Percentiles rank a stretch among this genome's conserved stretches.
These are phyloP conservation scores for Leucoraja erinaceus DNA, from an alignment of 2,113 vertebrate genomes.

Conservation along the genomic window DNA sequence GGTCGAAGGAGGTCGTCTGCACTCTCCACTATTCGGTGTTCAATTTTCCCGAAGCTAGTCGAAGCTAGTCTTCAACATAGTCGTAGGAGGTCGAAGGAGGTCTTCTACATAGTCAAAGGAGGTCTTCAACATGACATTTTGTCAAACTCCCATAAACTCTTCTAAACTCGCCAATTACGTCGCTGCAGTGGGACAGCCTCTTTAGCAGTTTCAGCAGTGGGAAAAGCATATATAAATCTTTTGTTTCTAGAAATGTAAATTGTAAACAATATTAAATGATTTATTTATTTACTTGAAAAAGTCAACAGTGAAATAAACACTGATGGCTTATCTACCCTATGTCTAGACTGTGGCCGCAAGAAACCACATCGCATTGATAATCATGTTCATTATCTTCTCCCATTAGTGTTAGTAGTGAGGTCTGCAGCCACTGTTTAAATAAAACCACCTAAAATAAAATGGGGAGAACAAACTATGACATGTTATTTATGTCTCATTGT, in stretches of 20 bases:
- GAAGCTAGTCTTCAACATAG: no score
- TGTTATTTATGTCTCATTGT: not conserved
- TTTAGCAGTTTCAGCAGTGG: not conserved
- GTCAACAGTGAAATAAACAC: not conserved
- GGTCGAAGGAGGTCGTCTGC: no score
- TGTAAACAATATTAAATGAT: not conserved
- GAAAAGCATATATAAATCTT: not conserved
- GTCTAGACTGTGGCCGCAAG: not conserved
- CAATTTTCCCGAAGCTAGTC: no score
- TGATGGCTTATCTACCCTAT: not conserved
- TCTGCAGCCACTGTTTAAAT: not conserved
- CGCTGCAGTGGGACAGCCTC: no score
- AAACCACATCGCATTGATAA: not conserved
- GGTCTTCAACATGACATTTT: no score
- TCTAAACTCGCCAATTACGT: no score
- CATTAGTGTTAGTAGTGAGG: not conserved
- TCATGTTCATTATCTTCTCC: not conserved
- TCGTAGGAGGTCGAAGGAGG: no score
- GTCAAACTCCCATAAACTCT: no score
- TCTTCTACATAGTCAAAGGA: no score
- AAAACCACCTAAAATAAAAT: not conserved
- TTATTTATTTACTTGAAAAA: not conserved
- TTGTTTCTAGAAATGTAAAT: not conserved
- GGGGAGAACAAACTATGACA: not conserved
- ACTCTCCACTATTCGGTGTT: no score